Percentiles rank a stretch among this genome's conserved stretches.
phyloP scores from a whole-genome alignment of 2,113 vertebrate species.

The Alethe castanea region DNA sequence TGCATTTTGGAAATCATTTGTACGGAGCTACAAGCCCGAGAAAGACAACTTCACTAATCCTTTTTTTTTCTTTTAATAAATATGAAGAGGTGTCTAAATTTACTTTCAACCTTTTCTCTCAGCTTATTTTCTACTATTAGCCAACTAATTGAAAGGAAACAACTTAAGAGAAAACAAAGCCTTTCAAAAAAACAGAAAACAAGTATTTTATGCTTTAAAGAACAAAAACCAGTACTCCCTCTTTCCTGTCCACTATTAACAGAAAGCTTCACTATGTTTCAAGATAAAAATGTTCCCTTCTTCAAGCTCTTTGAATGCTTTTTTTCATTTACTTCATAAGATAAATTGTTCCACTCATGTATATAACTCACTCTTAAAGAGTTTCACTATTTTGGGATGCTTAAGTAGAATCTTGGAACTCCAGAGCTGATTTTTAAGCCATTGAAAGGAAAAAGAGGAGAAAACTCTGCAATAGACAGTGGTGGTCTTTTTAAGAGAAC shows the following conservation, averaged over 20 bases:
- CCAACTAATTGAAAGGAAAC: not conserved
- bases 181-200: not conserved
- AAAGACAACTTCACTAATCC: not conserved
- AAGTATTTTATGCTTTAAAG: not conserved
- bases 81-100: not conserved
- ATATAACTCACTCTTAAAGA: not conserved
- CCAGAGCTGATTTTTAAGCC: not conserved
- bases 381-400: not conserved
- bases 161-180: not conserved
- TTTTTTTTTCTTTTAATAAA: not conserved
- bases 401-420: not conserved
- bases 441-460: not conserved
- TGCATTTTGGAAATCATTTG: not conserved
- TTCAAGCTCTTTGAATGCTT: not conserved
- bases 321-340: not conserved
- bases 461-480: not conserved
- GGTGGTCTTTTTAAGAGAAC: not conserved
- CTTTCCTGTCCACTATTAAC: not conserved
- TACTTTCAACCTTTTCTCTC: not conserved
- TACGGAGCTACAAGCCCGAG: not conserved
- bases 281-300: not conserved
- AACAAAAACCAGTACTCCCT: not conserved
- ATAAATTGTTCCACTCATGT: not conserved
- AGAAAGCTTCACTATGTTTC: not conserved
- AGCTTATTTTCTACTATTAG: not conserved